Evolutionary conservation across 2,888 invertebrate species (phyloP).

Genomic region (Escarpia spicata): DNA sequence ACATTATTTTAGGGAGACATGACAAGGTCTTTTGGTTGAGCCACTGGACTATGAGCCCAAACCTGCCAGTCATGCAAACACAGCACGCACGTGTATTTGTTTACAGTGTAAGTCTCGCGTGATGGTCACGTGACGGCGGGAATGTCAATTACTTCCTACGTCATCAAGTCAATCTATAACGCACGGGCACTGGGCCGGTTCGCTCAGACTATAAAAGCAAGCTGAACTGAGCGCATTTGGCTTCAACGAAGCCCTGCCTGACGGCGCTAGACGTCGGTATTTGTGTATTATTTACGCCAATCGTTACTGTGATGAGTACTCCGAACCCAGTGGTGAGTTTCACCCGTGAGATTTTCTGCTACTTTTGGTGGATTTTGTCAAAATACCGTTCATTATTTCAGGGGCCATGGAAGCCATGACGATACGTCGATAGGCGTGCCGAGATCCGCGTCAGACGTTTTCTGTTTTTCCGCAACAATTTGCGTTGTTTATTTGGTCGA

Average conservation of each 20-base stretch:
- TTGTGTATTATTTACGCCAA: neutral
- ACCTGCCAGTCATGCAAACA: neutral
- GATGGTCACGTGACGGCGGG: constrained; percentile 10
- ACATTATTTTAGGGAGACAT: no score
- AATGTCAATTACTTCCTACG: neutral
- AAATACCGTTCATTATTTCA: constrained; percentile 1
- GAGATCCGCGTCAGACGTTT: neutral
- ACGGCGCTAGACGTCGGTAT: neutral
- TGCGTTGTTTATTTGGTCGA: neutral
- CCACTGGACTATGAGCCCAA: no score
- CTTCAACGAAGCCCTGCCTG: neutral
- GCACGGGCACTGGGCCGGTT: neutral
- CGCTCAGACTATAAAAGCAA: constrained; percentile 16
- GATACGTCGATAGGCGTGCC: constrained; percentile 1
- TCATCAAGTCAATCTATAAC: constrained; percentile 6
- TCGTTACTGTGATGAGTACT: neutral
- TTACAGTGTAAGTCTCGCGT: neutral
- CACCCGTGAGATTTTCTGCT: neutral
- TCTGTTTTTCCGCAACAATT: neutral
- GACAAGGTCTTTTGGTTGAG: no score
- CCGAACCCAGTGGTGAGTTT: constrained; percentile 3
- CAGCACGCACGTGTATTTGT: constrained; percentile 2
- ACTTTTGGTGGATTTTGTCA: neutral
- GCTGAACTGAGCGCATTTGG: neutral
- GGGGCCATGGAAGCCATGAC: constrained; percentile 9